Evolutionary conservation across 1,140 invertebrate genomes (phyloP), one percentile per base, ranked within the genome.

Genomic region (Macrobrachium rosenbergii): DNA sequence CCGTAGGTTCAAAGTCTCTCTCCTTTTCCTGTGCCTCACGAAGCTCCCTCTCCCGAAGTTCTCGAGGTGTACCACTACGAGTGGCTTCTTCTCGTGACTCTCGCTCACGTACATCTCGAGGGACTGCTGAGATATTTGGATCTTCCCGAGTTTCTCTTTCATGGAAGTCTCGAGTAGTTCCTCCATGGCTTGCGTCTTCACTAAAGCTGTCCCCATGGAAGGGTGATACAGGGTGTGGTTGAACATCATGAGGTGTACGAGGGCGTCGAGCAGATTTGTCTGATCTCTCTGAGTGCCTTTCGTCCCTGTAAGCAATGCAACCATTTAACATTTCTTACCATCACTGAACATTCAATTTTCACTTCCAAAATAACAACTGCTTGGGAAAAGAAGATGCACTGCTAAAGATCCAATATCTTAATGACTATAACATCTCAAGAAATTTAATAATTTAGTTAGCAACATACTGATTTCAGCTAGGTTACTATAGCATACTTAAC

Each of bases 1-100:
- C 88, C 88, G 88, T 88, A 88, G 43, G 60, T 67, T 81, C 79
- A 67, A 81, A 81, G 17, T 83, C 81, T 73, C 81, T 83, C 43
- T 85, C 76, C n/a, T 67, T 82, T 59, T 82, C 62, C 69, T 73
- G 69, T 23, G 62, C 75, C 17, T 52, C 75, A 5, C 59, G 82
- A 11, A 16, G 8, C 19, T 79, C 76, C 17, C n/a, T 28, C 23
- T 23, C 52, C 52, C 52, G 7, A 19, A 43, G 28, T 19, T 43
- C 72, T 75, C 72, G n/a, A 75, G 72, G 28, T 7, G 28, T 23
- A 10, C 28, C 28, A 8, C 72, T 58, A 43, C 75, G 69, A 5
- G 72, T 28, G 17, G 23, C 17, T 81, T 78, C 52, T 85, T 14
- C 67, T 52, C 8, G 67, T 14, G 81, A 21, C 60, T 89, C 72